A percentile compares a stretch with the other conserved stretches of the same genome.
phyloP scores from a whole-genome alignment of 2,888 invertebrate species.

The Nomada goodeniana region DNA sequence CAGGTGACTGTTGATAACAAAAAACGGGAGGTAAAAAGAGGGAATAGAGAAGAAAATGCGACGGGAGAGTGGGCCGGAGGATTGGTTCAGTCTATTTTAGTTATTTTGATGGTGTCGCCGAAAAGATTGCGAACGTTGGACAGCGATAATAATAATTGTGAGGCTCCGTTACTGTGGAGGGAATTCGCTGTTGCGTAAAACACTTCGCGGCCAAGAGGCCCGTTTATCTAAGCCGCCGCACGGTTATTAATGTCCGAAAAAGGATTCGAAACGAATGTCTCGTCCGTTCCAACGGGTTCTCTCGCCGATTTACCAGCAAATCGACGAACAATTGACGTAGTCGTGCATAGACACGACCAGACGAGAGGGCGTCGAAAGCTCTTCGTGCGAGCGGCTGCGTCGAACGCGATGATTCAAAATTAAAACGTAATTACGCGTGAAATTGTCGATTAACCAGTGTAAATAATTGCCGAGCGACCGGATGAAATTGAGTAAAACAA shows the following conservation, averaged over 20 bases:
- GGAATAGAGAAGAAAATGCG: not conserved
- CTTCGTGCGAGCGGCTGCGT: not conserved
- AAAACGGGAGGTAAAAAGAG: not conserved
- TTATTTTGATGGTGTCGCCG: too few species aligned
- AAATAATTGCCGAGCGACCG: conserved; percentile 49
- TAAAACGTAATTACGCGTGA: conserved; percentile 53
- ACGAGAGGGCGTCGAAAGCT: not conserved
- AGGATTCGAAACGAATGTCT: too few species aligned
- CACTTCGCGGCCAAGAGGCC: too few species aligned
- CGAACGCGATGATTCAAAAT: conserved; percentile 41
- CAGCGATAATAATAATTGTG: too few species aligned
- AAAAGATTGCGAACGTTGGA: too few species aligned
- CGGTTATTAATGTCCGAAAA: too few species aligned
- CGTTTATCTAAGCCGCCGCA: too few species aligned
- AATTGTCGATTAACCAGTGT: conserved; percentile 56
- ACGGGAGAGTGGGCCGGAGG: not conserved
- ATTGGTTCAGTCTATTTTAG: not conserved
- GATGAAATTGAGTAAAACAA: conserved; percentile 48
- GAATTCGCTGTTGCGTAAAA: too few species aligned
- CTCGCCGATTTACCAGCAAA: not conserved
- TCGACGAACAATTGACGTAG: not conserved
- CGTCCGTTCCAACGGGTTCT: too few species aligned
- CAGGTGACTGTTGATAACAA: conserved; percentile 6
- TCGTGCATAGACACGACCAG: not conserved
- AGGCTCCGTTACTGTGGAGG: too few species aligned